Base-by-base conservation (phyloP, 37 sponge, comb jelly and placozoan species). In the Aplysina aerophoba region DNA sequence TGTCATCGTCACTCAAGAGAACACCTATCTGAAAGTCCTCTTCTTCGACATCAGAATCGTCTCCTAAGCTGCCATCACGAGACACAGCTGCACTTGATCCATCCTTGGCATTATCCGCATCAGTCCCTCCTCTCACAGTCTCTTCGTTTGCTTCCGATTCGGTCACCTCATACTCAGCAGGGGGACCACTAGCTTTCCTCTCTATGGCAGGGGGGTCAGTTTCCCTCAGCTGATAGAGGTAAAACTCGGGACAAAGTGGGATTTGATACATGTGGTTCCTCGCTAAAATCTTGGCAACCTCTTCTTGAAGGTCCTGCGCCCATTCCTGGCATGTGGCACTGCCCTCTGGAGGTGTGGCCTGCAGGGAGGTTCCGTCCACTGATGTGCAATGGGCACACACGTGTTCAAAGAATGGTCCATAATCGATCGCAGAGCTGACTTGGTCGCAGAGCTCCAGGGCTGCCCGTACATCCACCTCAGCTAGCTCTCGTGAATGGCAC, bases 381-480 rank as follows among this genome's bases (percentile, higher is more conserved):
- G 22, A 5, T 8, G 21, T 75, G 78, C 78, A 53, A 36, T 75
- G 78, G 5, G 44, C 44, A 75, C 78, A 75, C 0, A 75, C 50
- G 25, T 75, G 21, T 21, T 31, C 54, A 53, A 75, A 25, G 53
- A 40, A 75, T 2, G 37, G 15, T 19, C 12, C 40, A 44, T 36
- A 75, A 54, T 75, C 54, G 4, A 75, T 75, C 15, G 20, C 20
- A 22, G 25, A 2, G 21, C 44, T 75, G 54, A 3, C 54, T 11
- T 14, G 15, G 37, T 11, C 3, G 37, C 78, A 75, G 22, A 75
- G 37, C 37, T 41, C 50, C 54, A 75, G 1, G 21, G 53, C 33
- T 14, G 44, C 54, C 50, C n/a, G 33, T 39, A 75, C 40, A 24
- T 75, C 78, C 21, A 36, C 15, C 50, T 40, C 78, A 22, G 50